Percentiles rank a stretch among this genome's conserved stretches.
Evolutionary conservation across 2,888 invertebrate genomes (phyloP).

Genomic region (Carterocephalus palaemon): DNA sequence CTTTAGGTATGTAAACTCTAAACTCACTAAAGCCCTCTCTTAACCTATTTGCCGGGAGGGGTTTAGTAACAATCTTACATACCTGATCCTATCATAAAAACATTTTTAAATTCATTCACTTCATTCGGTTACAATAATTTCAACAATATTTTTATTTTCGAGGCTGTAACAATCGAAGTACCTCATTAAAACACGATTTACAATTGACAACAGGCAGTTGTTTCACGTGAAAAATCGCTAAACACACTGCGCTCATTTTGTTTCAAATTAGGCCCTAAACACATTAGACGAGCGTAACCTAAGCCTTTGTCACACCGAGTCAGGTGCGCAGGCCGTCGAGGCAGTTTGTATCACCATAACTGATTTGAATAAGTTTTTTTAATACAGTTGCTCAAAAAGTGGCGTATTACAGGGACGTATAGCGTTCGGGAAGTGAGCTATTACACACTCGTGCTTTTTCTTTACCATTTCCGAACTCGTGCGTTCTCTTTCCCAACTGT

Average conservation of each 20-base stretch:
- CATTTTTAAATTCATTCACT: not conserved
- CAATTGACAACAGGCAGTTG: conserved; percentile 16
- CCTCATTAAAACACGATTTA: conserved; percentile 25
- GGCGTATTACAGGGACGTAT: too few relatives aligned
- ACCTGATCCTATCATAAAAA: too few relatives aligned
- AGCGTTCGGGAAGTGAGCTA: too few relatives aligned
- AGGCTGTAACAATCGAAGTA: conserved; percentile 6
- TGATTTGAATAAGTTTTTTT: conserved; percentile 53
- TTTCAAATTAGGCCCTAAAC: conserved; percentile 19
- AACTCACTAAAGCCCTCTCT: too few relatives aligned
- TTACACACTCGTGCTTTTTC: too few relatives aligned
- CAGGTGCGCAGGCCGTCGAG: conserved; percentile 31
- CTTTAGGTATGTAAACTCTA: too few relatives aligned
- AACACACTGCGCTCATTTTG: conserved; percentile 12
- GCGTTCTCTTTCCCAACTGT: too few relatives aligned
- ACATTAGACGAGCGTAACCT: conserved; percentile 30
- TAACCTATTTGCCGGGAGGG: too few relatives aligned
- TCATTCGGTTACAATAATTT: not conserved
- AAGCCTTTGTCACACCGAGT: conserved; percentile 28
- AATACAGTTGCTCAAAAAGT: too few relatives aligned
- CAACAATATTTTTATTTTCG: conserved; percentile 1
- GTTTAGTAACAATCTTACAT: too few relatives aligned
- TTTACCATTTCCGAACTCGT: too few relatives aligned
- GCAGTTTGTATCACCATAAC: conserved; percentile 41
- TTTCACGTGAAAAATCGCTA: conserved; percentile 25